phyloP scores from a whole-genome alignment of 2,888 invertebrate species.

The Acanthosoma haemorrhoidale region DNA sequence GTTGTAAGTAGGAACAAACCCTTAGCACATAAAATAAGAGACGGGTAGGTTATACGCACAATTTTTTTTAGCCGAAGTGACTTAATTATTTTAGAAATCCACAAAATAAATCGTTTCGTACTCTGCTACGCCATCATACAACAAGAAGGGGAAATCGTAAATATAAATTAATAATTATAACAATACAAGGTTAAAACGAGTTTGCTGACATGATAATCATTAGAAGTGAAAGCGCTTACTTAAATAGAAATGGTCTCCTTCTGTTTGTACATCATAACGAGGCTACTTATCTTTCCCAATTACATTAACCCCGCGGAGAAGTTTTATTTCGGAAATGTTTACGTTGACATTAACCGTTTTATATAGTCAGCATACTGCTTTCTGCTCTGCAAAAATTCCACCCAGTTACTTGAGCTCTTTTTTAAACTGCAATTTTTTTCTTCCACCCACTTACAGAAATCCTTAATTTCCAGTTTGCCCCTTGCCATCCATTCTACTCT shows the following conservation, averaged over 20 bases:
- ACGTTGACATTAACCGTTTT: constrained; percentile 6
- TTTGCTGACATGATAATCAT: too few species aligned
- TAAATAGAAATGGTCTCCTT: background rate
- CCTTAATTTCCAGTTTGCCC: background rate
- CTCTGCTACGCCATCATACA: too few species aligned
- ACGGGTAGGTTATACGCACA: too few species aligned
- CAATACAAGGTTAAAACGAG: too few species aligned
- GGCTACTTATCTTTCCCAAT: background rate
- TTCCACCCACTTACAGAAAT: background rate
- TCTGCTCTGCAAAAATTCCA: background rate
- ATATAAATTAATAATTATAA: too few species aligned
- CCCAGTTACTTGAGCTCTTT: background rate
- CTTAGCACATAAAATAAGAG: too few species aligned
- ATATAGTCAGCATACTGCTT: background rate
- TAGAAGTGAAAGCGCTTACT: background rate
- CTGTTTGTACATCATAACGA: background rate
- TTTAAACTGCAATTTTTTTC: background rate
- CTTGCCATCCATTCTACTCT: too few species aligned
- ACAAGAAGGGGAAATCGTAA: too few species aligned
- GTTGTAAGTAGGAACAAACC: too few species aligned
- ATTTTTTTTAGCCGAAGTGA: too few species aligned
- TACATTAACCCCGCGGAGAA: background rate
- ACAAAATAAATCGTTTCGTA: too few species aligned
- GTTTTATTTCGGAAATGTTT: constrained; percentile 7
- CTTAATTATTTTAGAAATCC: too few species aligned